Evolutionary conservation across 1,140 invertebrate species (phyloP).

Genomic region (Cotesia vestalis): DNA sequence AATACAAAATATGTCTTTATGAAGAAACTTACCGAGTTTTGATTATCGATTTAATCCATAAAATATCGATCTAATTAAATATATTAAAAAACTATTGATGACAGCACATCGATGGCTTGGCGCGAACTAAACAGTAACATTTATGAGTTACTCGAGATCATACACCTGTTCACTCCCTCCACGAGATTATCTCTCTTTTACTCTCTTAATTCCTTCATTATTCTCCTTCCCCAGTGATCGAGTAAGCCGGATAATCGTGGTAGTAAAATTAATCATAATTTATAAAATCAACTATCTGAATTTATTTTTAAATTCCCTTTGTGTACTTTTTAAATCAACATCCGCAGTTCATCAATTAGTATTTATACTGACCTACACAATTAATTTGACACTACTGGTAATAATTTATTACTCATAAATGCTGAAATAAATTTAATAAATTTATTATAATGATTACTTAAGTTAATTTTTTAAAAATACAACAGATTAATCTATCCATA

Average conservation of each 20-base stretch:
- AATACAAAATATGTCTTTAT: neutral
- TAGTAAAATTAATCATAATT: too few species aligned
- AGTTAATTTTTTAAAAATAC: neutral
- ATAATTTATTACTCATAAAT: neutral
- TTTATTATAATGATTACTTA: neutral
- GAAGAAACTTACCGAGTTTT: neutral
- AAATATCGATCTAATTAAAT: neutral
- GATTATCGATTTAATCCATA: neutral
- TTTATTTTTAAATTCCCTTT: too few species aligned
- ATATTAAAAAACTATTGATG: neutral
- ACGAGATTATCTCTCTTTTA: neutral
- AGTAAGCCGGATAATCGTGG: too few species aligned
- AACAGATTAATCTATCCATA: too few species aligned
- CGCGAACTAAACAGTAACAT: constrained; percentile 42
- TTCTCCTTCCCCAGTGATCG: too few species aligned
- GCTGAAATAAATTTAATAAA: too few species aligned
- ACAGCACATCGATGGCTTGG: constrained; percentile 36
- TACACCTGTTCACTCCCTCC: constrained; percentile 10
- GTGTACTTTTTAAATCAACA: too few species aligned
- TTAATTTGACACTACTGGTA: neutral
- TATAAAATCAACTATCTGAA: too few species aligned
- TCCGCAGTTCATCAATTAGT: too few species aligned
- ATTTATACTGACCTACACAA: too few species aligned
- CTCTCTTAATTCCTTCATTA: neutral
- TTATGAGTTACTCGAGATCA: neutral